Base-by-base conservation (phyloP, 2,113 vertebrate genomes). In the Gymnogyps californianus region DNA sequence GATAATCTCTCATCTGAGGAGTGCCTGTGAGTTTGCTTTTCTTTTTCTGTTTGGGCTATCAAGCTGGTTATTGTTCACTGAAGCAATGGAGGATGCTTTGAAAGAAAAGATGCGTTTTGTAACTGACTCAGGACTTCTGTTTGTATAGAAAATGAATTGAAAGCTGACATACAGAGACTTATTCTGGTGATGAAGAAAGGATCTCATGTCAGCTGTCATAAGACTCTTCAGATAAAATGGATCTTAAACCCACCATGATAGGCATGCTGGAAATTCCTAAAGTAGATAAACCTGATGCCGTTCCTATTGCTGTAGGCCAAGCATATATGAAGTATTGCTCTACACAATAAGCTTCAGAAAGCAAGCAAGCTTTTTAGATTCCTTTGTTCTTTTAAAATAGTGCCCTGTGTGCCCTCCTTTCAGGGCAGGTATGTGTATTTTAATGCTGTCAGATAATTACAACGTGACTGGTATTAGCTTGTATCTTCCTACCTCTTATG, bases 101-200 rank as follows among this genome's bases (percentile, higher is more conserved):
- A 89, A 90, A 88, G 70, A 92, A 70, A 78, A 89, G 69, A 14
- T 74, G 29, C 0, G 8, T 88, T 96, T 96, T 83, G 83, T 86
- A 80, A 79, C 44, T 83, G 67, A 28, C 47, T 83, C 26, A 51
- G 69, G 81, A 46, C 36, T 84, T 93, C 82, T 57, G 40, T 83
- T 92, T 46, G n/a, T 83, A n/a, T 75, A 64, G 87, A 85, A 97
- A 95, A 62, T 80, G 66, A 94, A 94, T 71, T 94, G 95, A 94
- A 93, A 89, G 77, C 70, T 87, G 89, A 93, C 96, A 92, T 96
- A 54, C 58, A 87, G 74, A 92, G 61, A 62, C 42, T 67, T 51
- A 67, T 83, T 90, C 57, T 90, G 85, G 55, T 85, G 75, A n/a
- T 57, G 84, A 86, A 76, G 83, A 59, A 82, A 86, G 81, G 38